These are phyloP conservation scores for Gobio gobio DNA, from an alignment of 2,113 vertebrate genomes.

Conservation along the genomic window DNA sequence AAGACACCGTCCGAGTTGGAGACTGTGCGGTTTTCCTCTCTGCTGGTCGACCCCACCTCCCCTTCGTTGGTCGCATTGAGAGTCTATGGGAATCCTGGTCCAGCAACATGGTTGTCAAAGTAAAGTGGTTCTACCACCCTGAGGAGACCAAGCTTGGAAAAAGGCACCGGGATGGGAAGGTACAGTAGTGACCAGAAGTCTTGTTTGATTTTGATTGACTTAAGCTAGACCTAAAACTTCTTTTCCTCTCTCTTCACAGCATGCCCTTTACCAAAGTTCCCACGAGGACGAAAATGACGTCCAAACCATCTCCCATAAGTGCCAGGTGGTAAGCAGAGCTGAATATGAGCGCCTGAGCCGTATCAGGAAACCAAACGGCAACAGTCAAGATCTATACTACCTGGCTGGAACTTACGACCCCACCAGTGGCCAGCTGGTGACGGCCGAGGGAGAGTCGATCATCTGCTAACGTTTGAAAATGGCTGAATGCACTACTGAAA, in stretches of 20 bases:
- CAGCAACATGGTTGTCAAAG: constrained; percentile 97
- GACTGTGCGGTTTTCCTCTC: constrained; percentile 98
- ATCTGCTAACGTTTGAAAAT: constrained; percentile 78
- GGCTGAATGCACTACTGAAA: constrained; percentile 56
- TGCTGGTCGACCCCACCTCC: constrained; percentile 92
- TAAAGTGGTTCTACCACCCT: constrained; percentile 99
- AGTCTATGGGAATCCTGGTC: constrained; percentile 99
- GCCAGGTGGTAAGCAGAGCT: constrained; percentile 89
- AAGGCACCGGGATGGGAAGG: constrained; percentile 93
- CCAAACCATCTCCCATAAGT: constrained; percentile 98
- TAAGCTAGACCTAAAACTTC: background rate
- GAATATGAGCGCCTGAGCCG: constrained; percentile 89
- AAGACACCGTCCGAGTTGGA: constrained; percentile 90
- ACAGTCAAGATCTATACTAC: constrained; percentile 90
- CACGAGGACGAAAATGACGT: constrained; percentile 98
- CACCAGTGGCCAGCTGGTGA: constrained; percentile 90
- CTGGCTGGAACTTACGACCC: constrained; percentile 95
- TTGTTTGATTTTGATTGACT: background rate
- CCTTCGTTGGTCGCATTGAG: constrained; percentile 96
- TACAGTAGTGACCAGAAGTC: constrained; percentile 63
- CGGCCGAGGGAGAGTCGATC: constrained; percentile 88
- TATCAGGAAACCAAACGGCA: constrained; percentile 76
- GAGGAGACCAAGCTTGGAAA: constrained; percentile 97
- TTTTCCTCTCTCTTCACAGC: constrained; percentile 70
- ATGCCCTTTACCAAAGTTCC: constrained; percentile 95